These are phyloP conservation scores for Lagopus leucura DNA, from an alignment of 2,113 vertebrate genomes.

Conservation along the genomic window DNA sequence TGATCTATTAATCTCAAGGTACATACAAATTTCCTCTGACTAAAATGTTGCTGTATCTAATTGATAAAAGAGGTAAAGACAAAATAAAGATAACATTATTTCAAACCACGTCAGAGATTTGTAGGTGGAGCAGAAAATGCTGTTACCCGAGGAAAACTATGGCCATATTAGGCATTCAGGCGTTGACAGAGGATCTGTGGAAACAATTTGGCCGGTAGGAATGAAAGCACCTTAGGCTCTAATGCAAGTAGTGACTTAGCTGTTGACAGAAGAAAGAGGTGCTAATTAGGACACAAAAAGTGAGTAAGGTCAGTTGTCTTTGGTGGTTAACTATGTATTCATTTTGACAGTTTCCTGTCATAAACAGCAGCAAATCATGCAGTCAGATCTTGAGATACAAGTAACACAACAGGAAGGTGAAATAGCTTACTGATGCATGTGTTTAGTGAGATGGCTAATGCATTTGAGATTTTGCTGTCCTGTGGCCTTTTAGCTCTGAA, in stretches of 20 bases:
- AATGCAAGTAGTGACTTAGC: background rate
- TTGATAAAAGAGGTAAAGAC: background rate
- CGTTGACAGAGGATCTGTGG: background rate
- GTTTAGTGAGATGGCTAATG: slow-evolving; percentile 2
- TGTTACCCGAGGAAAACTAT: background rate
- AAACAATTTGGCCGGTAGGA: background rate
- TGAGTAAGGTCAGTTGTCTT: background rate
- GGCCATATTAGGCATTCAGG: background rate
- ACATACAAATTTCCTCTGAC: background rate
- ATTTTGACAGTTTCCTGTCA: slow-evolving; percentile 1
- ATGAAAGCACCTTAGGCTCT: background rate
- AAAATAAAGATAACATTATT: background rate
- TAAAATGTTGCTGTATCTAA: background rate
- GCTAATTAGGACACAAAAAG: background rate
- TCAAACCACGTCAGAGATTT: background rate
- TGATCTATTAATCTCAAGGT: background rate
- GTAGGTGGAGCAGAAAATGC: background rate
- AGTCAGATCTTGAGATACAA: background rate
- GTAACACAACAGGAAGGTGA: background rate
- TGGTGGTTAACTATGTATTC: background rate
- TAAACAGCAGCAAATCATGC: background rate
- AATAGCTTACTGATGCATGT: slow-evolving; percentile 8
- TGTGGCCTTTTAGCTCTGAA: slow-evolving; percentile 2
- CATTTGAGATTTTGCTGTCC: background rate
- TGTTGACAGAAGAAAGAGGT: background rate